phyloP scores from a whole-genome alignment of 2,113 vertebrate genomes.

The Bubalus kerabau region DNA sequence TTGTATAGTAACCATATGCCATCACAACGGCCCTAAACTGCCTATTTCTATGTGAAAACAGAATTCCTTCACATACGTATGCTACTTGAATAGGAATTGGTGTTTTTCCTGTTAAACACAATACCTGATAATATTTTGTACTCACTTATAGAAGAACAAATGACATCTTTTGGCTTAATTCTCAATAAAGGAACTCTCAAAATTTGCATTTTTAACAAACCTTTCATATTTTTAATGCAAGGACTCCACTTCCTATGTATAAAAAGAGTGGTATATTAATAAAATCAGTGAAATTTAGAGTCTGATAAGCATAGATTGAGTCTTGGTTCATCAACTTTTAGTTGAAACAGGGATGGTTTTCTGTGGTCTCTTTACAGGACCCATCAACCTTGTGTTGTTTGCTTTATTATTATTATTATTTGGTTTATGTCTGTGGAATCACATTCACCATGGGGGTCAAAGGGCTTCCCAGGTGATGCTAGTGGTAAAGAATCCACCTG shows the following conservation, averaged over 20 bases:
- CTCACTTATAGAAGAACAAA: background rate
- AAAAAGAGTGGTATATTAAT: background rate
- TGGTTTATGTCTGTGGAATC: background rate
- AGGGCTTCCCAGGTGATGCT: background rate
- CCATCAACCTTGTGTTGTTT: background rate
- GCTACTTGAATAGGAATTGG: accelerated
- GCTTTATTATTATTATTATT: background rate
- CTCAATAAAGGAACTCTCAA: background rate
- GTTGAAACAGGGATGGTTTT: background rate
- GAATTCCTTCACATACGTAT: background rate
- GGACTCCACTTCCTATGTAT: background rate
- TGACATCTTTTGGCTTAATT: background rate
- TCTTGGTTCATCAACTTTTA: background rate
- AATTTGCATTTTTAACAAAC: background rate
- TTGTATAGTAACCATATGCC: accelerated
- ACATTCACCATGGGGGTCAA: background rate
- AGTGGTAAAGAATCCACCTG: background rate
- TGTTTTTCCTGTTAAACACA: background rate
- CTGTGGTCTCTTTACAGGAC: background rate
- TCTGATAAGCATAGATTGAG: accelerated
- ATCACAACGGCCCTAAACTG: accelerated
- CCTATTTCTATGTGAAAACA: background rate
- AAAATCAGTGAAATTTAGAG: background rate
- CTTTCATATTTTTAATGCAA: background rate
- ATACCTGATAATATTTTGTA: background rate